Base-by-base conservation (phyloP, 2,888 invertebrate species). In the Hyposoter dolosus region DNA sequence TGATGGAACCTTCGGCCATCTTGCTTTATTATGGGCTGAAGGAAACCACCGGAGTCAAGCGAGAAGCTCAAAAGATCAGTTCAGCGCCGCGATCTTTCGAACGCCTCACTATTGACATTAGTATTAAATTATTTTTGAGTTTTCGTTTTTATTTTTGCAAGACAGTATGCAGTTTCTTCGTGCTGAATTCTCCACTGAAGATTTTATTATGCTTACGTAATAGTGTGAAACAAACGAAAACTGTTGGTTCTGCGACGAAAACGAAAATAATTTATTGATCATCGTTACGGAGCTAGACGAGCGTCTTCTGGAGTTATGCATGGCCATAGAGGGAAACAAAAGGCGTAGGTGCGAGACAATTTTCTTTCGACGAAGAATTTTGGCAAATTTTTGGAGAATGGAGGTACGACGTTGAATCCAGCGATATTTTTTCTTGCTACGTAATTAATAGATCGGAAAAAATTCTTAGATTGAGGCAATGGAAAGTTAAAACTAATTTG, bases 1-100 rank as follows among this genome's bases (percentile, higher is more conserved):
- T 28, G 81, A 74, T 68, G 53, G 45, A 63, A 81, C 68, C 19
- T 15, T 15, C 69, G 78, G 77, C 83, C 85, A 86, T 86, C 63
- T 83, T 86, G n/a, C 43, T 74, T 77, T 77, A 72, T 80, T 68
- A 80, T 47, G 66, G 50, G 12, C 80, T 53, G 47, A 45, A 17
- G 47, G 15, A 6, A 23, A 83, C 85, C 76, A 35, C 66, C 40
- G 17, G 7, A 76, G 65, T 81, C 83, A 81, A 81, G 68, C 66
- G 72, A 72, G 72, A 47, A 5, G 43, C 47, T 35, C 35, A 17
- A 19, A 12, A 35, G 6, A 23, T 15, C 53, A 35, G 12, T 40
- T 40, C 28, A 35, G 15, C 40, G 50, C 32, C 47, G 68, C 68
- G n/a, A 19, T n/a, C n/a, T n/a, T 69, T 69, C 69, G 35, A 72